Conservation (phyloP, 2,113 vertebrate species). For the Oenanthe melanoleuca region DNA sequence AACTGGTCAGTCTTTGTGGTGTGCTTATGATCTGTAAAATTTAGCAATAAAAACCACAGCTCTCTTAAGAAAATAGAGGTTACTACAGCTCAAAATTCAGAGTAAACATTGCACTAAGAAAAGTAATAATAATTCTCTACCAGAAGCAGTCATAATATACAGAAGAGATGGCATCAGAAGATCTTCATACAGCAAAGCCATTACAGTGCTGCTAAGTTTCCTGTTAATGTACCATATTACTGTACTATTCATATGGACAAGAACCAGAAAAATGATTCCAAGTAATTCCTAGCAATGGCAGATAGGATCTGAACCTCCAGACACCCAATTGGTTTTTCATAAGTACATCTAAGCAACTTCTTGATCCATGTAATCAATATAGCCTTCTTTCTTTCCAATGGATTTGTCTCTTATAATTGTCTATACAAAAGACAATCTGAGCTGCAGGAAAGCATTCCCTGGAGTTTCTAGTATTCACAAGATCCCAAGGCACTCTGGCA, state of each 20-base stretch:
- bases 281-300: not conserved
- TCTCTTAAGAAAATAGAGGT: not conserved
- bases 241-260: not conserved
- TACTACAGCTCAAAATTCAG: not conserved
- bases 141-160: not conserved
- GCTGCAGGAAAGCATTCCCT: not conserved
- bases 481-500: not conserved
- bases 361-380: not conserved
- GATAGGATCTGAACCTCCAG: not conserved
- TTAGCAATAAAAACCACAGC: not conserved
- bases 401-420: not conserved
- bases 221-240: not conserved
- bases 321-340: not conserved
- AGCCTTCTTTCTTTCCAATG: not conserved
- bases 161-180: not conserved
- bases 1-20: conserved; percentile 80
- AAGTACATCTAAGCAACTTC: not conserved
- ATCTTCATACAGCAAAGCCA: not conserved
- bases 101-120: not conserved
- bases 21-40: conserved; percentile 84
- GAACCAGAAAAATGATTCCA: not conserved
- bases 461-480: not conserved
- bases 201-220: not conserved
- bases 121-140: not conserved
- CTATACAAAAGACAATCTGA: not conserved